These are phyloP conservation scores for Dryococelus australis DNA, from an alignment of 2,888 invertebrate genomes.

Conservation along the genomic window DNA sequence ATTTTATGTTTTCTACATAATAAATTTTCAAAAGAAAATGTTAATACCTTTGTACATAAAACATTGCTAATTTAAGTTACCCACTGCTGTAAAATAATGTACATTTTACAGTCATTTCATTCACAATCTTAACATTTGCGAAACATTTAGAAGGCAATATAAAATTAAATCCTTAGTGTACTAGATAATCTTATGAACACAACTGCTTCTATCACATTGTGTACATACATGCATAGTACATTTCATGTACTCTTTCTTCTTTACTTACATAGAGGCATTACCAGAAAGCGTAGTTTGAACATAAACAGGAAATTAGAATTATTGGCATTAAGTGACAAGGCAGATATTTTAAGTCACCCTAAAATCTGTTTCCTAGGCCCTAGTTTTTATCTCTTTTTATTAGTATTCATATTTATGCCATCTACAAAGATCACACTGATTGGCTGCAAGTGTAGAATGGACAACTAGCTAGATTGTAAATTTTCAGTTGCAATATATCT, in stretches of 20 bases:
- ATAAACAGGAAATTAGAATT: conserved; percentile 23
- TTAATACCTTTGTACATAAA: not conserved
- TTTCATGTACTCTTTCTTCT: not conserved
- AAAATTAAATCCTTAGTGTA: not conserved
- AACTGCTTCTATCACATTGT: conserved; percentile 16
- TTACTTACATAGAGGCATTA: conserved; percentile 26
- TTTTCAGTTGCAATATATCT: conserved; percentile 22
- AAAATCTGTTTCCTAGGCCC: conserved; percentile 36
- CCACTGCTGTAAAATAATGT: not conserved
- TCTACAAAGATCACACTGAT: conserved; percentile 38
- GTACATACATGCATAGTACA: not conserved
- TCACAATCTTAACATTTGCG: not conserved
- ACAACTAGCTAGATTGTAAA: conserved; percentile 16
- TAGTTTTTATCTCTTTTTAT: not conserved
- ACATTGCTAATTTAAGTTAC: not conserved
- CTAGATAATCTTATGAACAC: not conserved
- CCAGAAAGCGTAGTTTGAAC: conserved; percentile 28
- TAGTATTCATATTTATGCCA: not conserved
- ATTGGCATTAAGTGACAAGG: conserved; percentile 39
- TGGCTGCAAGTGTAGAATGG: conserved; percentile 26
- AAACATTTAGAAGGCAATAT: not conserved
- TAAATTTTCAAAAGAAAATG: not conserved
- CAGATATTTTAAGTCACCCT: conserved; percentile 39
- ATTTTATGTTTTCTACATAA: not conserved
- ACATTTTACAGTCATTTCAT: not conserved